Conservation (phyloP, 2,113 vertebrate genomes). For the Tricholaema leucomelas region DNA sequence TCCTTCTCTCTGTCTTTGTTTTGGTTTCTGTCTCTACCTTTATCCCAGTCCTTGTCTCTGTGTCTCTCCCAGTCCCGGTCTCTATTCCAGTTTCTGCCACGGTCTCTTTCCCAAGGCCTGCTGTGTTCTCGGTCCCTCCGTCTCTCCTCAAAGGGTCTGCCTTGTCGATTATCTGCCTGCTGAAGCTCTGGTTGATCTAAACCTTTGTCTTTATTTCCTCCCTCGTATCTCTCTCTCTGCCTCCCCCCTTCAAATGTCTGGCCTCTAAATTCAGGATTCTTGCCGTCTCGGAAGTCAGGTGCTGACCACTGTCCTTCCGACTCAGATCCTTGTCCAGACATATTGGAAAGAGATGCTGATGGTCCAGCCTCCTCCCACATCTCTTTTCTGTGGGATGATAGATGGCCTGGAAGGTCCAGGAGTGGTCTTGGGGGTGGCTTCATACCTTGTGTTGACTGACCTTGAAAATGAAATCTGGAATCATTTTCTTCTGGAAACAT, state of each 20-base stretch:
- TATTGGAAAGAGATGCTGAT: slow-evolving; percentile 37
- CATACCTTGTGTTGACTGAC: slow-evolving; percentile 63
- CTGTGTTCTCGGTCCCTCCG: slow-evolving; percentile 79
- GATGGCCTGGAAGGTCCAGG: slow-evolving; percentile 84
- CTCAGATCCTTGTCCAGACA: slow-evolving; percentile 70
- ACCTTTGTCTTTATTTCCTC: slow-evolving; percentile 78
- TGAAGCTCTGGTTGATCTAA: slow-evolving; percentile 67
- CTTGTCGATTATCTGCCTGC: slow-evolving; percentile 77
- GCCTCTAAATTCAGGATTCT: slow-evolving; percentile 73
- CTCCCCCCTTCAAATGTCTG: slow-evolving; percentile 80
- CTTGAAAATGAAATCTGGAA: slow-evolving; percentile 80
- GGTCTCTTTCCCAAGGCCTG: slow-evolving; percentile 73
- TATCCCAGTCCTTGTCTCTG: slow-evolving; percentile 72
- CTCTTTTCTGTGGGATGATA: slow-evolving; percentile 77
- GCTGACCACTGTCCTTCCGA: slow-evolving; percentile 81
- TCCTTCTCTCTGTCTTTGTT: slow-evolving; percentile 74
- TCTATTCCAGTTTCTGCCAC: slow-evolving; percentile 79
- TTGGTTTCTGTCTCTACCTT: slow-evolving; percentile 57
- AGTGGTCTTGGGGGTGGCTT: slow-evolving; percentile 81
- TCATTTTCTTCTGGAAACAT: slow-evolving; percentile 72
- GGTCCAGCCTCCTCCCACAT: slow-evolving; percentile 76
- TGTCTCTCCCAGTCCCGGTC: slow-evolving; percentile 78
- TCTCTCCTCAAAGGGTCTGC: slow-evolving; percentile 84
- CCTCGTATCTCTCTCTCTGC: slow-evolving; percentile 85
- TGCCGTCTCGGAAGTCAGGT: slow-evolving; percentile 84